Conservation (phyloP, 2,797 vertebrate genomes). For the Austrolebias charrua region DNA sequence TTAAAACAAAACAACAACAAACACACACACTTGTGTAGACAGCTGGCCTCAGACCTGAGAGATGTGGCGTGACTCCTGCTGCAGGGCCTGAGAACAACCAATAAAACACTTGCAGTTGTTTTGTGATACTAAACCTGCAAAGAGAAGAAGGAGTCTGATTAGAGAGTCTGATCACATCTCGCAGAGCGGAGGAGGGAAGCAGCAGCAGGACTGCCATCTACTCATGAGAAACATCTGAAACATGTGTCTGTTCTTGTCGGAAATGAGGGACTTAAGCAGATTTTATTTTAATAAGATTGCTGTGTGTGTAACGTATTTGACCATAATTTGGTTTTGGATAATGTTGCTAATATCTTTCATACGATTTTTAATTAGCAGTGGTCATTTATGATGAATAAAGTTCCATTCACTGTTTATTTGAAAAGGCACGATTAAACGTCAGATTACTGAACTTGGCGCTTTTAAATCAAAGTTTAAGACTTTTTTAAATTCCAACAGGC, state of each 20-base stretch:
- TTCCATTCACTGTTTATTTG: too few species aligned
- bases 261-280: slow-evolving; percentile 10
- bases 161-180: slow-evolving; percentile 20
- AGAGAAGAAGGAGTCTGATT: slow-evolving; percentile 37
- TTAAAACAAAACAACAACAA: too few species aligned
- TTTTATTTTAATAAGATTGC: slow-evolving; percentile 8
- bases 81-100: slow-evolving; percentile 23
- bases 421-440: too few species aligned
- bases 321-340: too few species aligned
- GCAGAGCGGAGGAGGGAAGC: slow-evolving; percentile 11
- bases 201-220: slow-evolving; percentile 11
- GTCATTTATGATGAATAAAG: background rate
- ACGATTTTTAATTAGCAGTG: too few species aligned
- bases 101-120: slow-evolving; percentile 39
- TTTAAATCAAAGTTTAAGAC: too few species aligned
- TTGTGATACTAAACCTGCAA: slow-evolving; percentile 30
- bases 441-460: too few species aligned
- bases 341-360: too few species aligned
- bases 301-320: background rate
- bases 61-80: slow-evolving; percentile 33
- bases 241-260: slow-evolving; percentile 7
- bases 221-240: slow-evolving; percentile 8
- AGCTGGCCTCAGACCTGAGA: slow-evolving; percentile 10
- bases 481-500: too few species aligned
- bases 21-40: background rate